phyloP scores from a whole-genome alignment of 2,113 vertebrate species.

The Cebus imitator region DNA sequence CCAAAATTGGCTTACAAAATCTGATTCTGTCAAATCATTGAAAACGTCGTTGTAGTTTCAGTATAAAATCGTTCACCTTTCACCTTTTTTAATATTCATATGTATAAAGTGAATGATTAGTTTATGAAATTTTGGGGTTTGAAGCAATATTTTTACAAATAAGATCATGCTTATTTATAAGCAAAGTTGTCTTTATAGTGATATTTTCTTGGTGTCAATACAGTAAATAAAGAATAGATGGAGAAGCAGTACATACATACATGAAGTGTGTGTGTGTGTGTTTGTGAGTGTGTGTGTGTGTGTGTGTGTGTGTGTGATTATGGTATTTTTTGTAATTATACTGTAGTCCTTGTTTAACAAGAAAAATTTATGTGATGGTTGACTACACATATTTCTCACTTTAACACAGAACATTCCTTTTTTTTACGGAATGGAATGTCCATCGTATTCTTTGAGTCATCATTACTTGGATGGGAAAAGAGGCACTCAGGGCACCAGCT shows the following conservation, averaged over 20 bases:
- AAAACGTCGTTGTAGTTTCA: neutral
- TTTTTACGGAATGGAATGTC: neutral
- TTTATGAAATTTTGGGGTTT: neutral
- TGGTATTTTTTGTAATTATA: neutral
- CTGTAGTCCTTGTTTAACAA: neutral
- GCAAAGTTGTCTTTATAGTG: neutral
- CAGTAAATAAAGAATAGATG: neutral
- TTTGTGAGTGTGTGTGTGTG: no score
- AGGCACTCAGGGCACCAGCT: neutral
- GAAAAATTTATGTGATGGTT: neutral
- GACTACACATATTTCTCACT: neutral
- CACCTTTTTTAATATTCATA: neutral
- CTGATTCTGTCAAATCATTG: neutral
- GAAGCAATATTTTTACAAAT: neutral
- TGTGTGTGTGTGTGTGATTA: neutral
- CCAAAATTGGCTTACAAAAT: neutral
- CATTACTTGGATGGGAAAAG: neutral
- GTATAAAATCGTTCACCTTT: neutral
- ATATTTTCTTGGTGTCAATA: neutral
- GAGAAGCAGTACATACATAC: no score
- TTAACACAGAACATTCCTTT: neutral
- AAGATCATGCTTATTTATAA: neutral
- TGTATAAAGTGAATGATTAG: neutral
- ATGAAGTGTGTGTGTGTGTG: fast-evolving
- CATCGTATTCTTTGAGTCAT: neutral